phyloP scores from a whole-genome alignment of 2,888 invertebrate genomes.

The Drosophila lutescens region DNA sequence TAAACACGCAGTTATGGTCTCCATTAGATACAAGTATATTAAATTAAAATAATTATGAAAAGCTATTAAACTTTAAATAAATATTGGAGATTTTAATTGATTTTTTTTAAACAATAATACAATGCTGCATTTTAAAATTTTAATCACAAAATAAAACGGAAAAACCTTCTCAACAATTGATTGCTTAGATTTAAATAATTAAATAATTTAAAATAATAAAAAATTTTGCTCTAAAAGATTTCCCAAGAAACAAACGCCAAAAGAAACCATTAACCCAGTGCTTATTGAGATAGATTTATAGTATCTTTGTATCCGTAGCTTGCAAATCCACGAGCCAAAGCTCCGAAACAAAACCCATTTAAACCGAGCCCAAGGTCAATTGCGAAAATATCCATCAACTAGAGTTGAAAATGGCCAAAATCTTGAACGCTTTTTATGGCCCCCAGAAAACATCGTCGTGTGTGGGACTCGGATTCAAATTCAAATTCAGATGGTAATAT shows the following conservation, averaged over 20 bases:
- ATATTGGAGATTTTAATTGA: too few species aligned
- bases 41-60: background rate
- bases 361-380: conserved; percentile 33
- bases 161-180: background rate
- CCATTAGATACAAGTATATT: background rate
- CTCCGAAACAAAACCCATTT: conserved; percentile 18
- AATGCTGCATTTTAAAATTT: too few species aligned
- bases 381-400: conserved; percentile 37
- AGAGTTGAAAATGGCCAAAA: conserved; percentile 37
- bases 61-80: background rate
- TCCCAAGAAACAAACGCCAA: conserved; percentile 6
- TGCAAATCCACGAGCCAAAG: conserved; percentile 9
- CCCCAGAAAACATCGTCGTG: conserved; percentile 4
- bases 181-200: background rate
- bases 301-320: conserved; percentile 16
- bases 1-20: too few species aligned
- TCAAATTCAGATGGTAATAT: conserved; percentile 24
- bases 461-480: conserved; percentile 32
- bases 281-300: conserved; percentile 21
- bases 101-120: too few species aligned
- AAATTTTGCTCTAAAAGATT: background rate
- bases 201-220: too few species aligned
- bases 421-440: conserved; percentile 48
- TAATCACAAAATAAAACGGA: background rate
- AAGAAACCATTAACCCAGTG: conserved; percentile 5